Percentiles rank a stretch among this genome's conserved stretches.
Conservation (phyloP, 2,888 invertebrate species). For the Tanypteryx hageni region DNA sequence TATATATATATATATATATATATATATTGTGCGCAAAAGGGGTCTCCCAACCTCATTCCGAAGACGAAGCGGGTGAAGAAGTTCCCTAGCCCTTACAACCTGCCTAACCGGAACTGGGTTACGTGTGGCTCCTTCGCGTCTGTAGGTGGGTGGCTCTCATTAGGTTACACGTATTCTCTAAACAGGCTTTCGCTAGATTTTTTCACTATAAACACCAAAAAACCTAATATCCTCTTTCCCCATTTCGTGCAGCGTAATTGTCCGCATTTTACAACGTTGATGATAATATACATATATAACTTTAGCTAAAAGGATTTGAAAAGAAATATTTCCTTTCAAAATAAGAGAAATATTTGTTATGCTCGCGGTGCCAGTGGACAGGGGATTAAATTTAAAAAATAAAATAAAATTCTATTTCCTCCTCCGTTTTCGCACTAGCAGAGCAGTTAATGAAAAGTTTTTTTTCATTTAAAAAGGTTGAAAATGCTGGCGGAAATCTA, state of each 20-base stretch:
- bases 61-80: not conserved
- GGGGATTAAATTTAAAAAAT: not conserved
- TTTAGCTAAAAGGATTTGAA: not conserved
- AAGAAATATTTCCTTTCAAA: not conserved
- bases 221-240: conserved; percentile 1
- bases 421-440: not conserved
- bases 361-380: not conserved
- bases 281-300: not conserved
- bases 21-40: not conserved
- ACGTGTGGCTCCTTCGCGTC: not conserved
- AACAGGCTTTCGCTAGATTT: not conserved
- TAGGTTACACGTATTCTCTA: not conserved
- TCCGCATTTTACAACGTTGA: not conserved
- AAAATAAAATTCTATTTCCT: not conserved
- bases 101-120: conserved; percentile 7
- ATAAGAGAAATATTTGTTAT: not conserved
- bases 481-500: not conserved
- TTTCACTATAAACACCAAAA: not conserved
- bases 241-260: not conserved
- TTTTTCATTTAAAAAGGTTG: not conserved
- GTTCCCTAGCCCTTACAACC: not conserved
- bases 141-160: conserved; percentile 2
- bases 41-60: not conserved
- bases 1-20: too few relatives aligned
- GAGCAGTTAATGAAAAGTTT: not conserved